Percentiles rank a stretch among this genome's conserved stretches.
phyloP scores from a whole-genome alignment of 2,888 invertebrate genomes.

The Seira musarum region DNA sequence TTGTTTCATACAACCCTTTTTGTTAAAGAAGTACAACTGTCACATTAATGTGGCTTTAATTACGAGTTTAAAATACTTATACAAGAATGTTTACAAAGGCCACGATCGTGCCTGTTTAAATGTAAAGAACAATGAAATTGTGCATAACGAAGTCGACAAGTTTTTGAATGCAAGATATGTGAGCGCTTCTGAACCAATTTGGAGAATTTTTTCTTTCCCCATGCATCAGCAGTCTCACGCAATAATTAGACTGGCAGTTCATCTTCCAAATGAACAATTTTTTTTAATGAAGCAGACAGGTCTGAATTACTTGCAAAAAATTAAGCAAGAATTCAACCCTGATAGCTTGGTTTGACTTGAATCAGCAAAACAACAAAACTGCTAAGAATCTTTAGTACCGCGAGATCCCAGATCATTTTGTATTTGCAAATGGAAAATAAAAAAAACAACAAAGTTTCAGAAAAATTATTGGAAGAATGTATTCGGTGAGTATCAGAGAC shows the following conservation, averaged over 20 bases:
- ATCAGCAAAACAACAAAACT: conserved; percentile 19
- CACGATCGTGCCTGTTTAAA: background rate
- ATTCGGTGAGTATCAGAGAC: background rate
- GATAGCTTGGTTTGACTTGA: background rate
- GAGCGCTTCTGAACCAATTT: conserved; percentile 27
- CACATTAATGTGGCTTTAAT: conserved; percentile 17
- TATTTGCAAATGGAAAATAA: background rate
- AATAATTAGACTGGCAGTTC: background rate
- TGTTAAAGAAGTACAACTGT: conserved; percentile 13
- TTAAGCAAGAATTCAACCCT: conserved; percentile 32
- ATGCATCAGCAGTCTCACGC: background rate
- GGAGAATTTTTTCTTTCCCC: conserved; percentile 52
- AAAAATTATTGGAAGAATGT: background rate
- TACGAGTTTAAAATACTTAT: background rate
- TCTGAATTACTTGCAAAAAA: conserved; percentile 40
- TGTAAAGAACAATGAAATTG: background rate
- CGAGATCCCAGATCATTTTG: background rate
- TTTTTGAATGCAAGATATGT: too few relatives aligned
- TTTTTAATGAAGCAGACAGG: conserved; percentile 59
- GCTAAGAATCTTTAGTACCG: background rate
- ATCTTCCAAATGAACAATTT: conserved; percentile 15
- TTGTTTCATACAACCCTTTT: conserved; percentile 4
- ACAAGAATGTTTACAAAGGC: conserved; percentile 2
- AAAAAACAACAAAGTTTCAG: background rate
- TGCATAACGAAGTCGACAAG: background rate